Conservation (phyloP, 2,888 invertebrate genomes). For the Muschampia plurimacula region DNA sequence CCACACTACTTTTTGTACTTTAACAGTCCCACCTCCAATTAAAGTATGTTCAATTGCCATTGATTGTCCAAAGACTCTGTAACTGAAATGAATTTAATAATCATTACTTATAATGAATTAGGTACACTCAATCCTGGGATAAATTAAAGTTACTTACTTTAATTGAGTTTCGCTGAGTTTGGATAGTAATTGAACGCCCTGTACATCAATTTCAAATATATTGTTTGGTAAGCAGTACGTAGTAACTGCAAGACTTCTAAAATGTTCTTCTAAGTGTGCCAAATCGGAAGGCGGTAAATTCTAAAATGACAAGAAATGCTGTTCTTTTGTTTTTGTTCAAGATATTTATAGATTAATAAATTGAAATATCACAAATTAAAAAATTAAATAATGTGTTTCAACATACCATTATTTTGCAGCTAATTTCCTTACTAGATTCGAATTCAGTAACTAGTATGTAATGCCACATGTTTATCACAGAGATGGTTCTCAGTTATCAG, state of each 20-base stretch:
- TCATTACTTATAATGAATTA: neutral
- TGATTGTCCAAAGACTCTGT: constrained; percentile 72
- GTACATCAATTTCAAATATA: constrained; percentile 39
- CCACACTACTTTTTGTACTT: constrained; percentile 76
- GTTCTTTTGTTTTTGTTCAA: too few relatives aligned
- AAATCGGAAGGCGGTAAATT: constrained; percentile 23
- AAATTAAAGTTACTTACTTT: constrained; percentile 31
- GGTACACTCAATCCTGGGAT: neutral
- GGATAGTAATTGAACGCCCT: constrained; percentile 37
- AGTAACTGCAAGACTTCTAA: neutral
- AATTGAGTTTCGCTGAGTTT: constrained; percentile 31
- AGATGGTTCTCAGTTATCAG: too few relatives aligned
- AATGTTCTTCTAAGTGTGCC: constrained; percentile 12
- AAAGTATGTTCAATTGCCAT: constrained; percentile 76
- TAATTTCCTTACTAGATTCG: constrained; percentile 66
- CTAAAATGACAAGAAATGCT: neutral
- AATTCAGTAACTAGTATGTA: constrained; percentile 72
- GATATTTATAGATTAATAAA: too few relatives aligned
- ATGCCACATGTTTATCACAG: constrained; percentile 57
- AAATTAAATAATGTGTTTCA: neutral
- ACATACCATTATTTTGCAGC: constrained; percentile 74
- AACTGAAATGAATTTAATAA: constrained; percentile 55
- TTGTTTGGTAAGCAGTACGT: constrained; percentile 35
- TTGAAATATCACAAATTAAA: neutral
- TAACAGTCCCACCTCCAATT: constrained; percentile 75